These are phyloP conservation scores for Falcaria lacertinaria DNA, from an alignment of 2,888 invertebrate genomes.

Conservation along the genomic window DNA sequence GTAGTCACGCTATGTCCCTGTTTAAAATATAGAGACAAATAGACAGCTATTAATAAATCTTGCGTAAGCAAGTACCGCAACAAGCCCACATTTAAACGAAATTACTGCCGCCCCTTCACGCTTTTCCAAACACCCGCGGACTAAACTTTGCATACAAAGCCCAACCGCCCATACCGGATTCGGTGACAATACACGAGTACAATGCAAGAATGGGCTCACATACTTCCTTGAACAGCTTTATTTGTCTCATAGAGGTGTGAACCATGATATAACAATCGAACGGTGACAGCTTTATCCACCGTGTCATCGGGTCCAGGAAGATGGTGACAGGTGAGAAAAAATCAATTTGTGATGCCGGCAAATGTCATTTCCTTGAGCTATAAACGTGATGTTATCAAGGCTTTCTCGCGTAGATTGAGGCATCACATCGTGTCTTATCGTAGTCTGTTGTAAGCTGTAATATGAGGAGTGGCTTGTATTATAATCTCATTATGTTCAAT, in stretches of 20 bases:
- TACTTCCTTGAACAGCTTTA: conserved; percentile 25
- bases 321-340: conserved; percentile 17
- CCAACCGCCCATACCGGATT: conserved; percentile 17
- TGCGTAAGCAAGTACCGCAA: not conserved
- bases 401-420: not conserved
- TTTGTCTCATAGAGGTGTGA: conserved; percentile 26
- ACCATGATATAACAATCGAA: conserved; percentile 22
- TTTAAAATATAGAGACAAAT: no score
- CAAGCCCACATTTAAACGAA: not conserved
- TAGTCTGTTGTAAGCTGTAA: not conserved
- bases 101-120: conserved; percentile 8
- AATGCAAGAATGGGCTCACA: conserved; percentile 8
- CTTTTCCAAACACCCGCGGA: conserved; percentile 5
- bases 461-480: not conserved
- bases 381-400: conserved; percentile 11
- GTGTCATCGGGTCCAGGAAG: conserved; percentile 37
- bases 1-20: no score
- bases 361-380: conserved; percentile 22
- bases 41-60: not conserved
- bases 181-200: conserved; percentile 8
- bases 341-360: conserved; percentile 13
- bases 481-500: not conserved
- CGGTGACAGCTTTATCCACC: conserved; percentile 30
- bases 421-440: not conserved
- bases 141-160: conserved; percentile 17